A percentile compares a stretch with the other conserved stretches of the same genome.
These are phyloP conservation scores for Propithecus perrieri DNA, from an alignment of 2,797 vertebrate species.

Conservation along the genomic window DNA sequence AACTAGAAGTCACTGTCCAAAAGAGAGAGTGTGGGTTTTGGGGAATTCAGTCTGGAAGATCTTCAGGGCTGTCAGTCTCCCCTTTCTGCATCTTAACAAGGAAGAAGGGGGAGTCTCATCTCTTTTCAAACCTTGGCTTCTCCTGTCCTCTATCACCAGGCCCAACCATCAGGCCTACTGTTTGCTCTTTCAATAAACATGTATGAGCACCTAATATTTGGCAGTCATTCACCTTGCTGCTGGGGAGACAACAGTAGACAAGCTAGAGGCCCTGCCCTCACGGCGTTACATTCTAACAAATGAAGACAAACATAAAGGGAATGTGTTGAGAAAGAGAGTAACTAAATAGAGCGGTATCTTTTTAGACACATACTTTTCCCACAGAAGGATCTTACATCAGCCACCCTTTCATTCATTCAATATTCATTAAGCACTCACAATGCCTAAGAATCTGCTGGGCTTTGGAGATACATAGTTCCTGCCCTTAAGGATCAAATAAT, in stretches of 20 bases:
- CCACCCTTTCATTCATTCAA: background rate
- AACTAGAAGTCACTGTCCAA: background rate
- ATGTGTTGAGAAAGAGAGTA: background rate
- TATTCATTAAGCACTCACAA: background rate
- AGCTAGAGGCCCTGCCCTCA: background rate
- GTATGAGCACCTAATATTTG: background rate
- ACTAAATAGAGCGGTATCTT: background rate
- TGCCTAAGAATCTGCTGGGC: background rate
- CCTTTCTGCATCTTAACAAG: background rate
- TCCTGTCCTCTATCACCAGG: background rate
- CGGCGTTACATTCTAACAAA: background rate
- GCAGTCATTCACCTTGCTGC: background rate
- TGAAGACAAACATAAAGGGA: background rate
- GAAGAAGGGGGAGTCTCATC: background rate
- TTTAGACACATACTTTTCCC: background rate
- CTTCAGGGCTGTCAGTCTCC: background rate
- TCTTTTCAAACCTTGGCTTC: background rate
- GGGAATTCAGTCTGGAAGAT: background rate
- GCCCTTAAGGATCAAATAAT: background rate
- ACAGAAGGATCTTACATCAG: background rate
- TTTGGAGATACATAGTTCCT: background rate
- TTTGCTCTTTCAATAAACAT: background rate
- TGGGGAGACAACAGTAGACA: background rate
- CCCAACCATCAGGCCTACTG: background rate
- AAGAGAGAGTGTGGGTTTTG: background rate